Base-by-base conservation (phyloP, 2,888 invertebrate species). In the Mallateleia sp. region DNA sequence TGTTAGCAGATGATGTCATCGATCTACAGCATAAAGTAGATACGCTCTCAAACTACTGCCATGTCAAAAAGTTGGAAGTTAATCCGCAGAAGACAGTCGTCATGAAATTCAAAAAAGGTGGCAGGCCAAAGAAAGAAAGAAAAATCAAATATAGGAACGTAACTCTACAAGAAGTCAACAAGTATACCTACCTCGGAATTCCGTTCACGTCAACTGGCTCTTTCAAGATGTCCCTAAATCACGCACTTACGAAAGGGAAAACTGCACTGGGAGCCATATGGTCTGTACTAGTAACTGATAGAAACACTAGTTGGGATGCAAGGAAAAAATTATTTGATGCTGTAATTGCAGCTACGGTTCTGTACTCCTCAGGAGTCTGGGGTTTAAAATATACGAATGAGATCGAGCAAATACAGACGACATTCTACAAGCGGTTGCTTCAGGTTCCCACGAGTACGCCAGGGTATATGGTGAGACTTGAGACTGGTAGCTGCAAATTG, bases 141-240 rank as follows among this genome's bases (percentile, higher is more conserved):
- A 9, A 14, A 18, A 8, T 77, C 4, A 67, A 58, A 67, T 78
- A 78, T 18, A 32, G 24, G 8, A 32, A 42, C 14, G 18, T 38
- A 54, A 34, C 15, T 11, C 15, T 85, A 11, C 18, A 81, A 20
- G 47, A 52, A 6, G 82, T 81, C 7, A 67, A 60, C 2, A 38
- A 45, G 1, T 87, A 80, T n/a, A 52, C 58, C 0, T 85, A 81
- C 56, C 50, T 85, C 47, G 85, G 85, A 18, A 52, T 87, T n/a
- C 74, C 82, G 5, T 78, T 87, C 14, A 11, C 82, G 6, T 47
- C 72, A 8, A 60, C 78, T n/a, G 82, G 82, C 8, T 11, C 58
- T 8, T 85, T 72, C 20, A 38, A 28, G 8, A 7, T 9, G 1
- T 74, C 87, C 2, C 2, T 18, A 6, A 38, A 67, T 5, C 22